Evolutionary conservation across 2,888 invertebrate species (phyloP), one percentile per base, ranked within the genome.

Genomic region (Campopleginae sp.): DNA sequence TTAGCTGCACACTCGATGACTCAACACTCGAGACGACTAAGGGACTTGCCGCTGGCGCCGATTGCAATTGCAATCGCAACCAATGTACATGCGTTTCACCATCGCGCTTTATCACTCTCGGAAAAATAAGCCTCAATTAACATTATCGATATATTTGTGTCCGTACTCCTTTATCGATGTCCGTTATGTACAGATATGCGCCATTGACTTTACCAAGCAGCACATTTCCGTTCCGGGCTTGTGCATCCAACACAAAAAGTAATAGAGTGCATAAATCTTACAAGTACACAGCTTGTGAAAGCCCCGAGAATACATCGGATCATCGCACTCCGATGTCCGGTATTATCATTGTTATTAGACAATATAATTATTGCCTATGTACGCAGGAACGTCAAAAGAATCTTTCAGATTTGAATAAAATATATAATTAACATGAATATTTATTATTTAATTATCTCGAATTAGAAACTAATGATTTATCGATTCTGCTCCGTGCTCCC

Each of bases 1-100:
- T 61, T 61, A 42, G 5, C 19, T 48, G n/a, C n/a, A 48, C 51
- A 66, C 58, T 63, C 80, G 80, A 80, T 80, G 80, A 80, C 65
- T 80, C 80, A 80, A 80, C 72, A 80, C 65, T 27, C 80, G 72
- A 58, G 65, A 80, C 71, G 51, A n/a, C 61, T 23, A 38, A 63
- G 70, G 63, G 27, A 79, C 71, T 79, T 42, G 79, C 48, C 70
- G 78, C 78, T 61, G 78, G 48, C 66, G 65, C 42, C 68, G 58
- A 80, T 80, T 65, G 80, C 80, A 71, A 79, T 61, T 70, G 70
- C 66, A 78, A 78, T 46, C 61, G 58, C 68, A 78, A 44, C 71
- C 27, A 71, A 63, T 79, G 48, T 61, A 46, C 70, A 58, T 23
- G 23, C 70, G 44, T 78, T 77, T 8, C 44, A 71, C 54, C 72